Evolutionary conservation across 1,140 invertebrate species (phyloP).

Genomic region (Procambarus clarkii): DNA sequence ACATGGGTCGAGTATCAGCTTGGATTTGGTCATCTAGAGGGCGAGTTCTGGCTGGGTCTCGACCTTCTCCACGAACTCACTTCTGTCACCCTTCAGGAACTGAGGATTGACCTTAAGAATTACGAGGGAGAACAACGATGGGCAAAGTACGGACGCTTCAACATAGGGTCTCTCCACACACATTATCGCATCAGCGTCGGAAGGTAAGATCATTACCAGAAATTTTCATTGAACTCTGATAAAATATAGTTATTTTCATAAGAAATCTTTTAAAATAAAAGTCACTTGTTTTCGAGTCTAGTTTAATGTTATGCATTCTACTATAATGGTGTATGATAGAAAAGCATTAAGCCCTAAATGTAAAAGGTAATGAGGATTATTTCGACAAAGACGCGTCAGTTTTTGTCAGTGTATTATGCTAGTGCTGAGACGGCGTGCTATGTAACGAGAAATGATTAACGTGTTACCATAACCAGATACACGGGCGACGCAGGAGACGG

Average conservation of each 20-base stretch:
- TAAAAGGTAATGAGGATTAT: no score
- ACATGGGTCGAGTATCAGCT: slow-evolving; percentile 70
- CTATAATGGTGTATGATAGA: no score
- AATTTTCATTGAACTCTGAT: no score
- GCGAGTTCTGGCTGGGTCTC: slow-evolving; percentile 37
- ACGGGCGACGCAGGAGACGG: slow-evolving; percentile 15
- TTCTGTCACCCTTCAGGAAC: slow-evolving; percentile 50
- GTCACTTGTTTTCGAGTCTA: no score
- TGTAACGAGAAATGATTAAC: no score
- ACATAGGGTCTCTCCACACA: background rate
- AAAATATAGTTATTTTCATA: no score
- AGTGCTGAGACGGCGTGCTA: no score
- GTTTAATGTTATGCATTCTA: no score
- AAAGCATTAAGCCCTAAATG: no score
- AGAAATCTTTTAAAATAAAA: no score
- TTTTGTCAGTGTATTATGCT: no score
- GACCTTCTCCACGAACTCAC: slow-evolving; percentile 71
- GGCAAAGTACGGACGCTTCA: slow-evolving; percentile 70
- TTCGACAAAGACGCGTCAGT: no score
- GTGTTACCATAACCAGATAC: background rate
- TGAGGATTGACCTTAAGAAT: slow-evolving; percentile 73
- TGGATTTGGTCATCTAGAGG: slow-evolving; percentile 70
- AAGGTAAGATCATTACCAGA: background rate
- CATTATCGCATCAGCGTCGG: background rate
- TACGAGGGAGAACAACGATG: slow-evolving; percentile 67